A percentile compares a stretch with the other conserved stretches of the same genome.
phyloP scores from a whole-genome alignment of 1,140 invertebrate species.

The Frieseomelitta varia region DNA sequence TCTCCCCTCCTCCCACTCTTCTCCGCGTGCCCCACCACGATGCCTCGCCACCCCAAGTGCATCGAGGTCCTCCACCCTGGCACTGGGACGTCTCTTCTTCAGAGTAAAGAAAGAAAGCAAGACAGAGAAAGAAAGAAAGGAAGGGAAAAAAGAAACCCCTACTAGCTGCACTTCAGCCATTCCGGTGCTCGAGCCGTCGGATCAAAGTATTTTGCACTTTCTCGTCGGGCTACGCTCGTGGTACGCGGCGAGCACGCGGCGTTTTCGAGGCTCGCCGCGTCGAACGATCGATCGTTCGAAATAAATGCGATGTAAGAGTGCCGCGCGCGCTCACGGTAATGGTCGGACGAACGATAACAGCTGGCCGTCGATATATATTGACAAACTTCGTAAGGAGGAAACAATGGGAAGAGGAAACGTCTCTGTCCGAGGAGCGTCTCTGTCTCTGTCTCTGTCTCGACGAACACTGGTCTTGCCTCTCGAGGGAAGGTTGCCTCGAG shows the following conservation, averaged over 20 bases:
- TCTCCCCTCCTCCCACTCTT: neutral
- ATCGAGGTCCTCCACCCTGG: constrained; percentile 43
- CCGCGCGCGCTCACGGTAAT: constrained; percentile 46
- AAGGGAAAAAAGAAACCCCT: constrained; percentile 1
- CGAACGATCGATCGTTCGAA: constrained; percentile 31
- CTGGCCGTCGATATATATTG: constrained; percentile 70
- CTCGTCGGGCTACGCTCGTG: too few relatives aligned
- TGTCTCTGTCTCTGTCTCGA: neutral
- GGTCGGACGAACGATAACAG: constrained; percentile 57
- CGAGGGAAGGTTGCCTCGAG: neutral
- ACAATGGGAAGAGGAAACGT: constrained; percentile 14
- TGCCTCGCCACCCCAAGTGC: constrained; percentile 21
- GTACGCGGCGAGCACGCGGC: neutral
- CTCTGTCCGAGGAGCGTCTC: neutral
- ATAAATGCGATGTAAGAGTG: constrained; percentile 45
- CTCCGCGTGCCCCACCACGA: neutral
- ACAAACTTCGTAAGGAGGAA: constrained; percentile 65
- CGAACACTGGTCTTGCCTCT: neutral
- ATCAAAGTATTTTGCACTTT: constrained; percentile 43
- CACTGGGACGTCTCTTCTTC: constrained; percentile 43
- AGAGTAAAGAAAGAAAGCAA: constrained; percentile 19
- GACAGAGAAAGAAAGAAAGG: neutral
- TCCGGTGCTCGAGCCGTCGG: constrained; percentile 2
- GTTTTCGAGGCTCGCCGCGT: neutral
- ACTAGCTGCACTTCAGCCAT: constrained; percentile 32